These are phyloP conservation scores for Ellobium chinense DNA, from an alignment of 2,888 invertebrate genomes.

Conservation along the genomic window DNA sequence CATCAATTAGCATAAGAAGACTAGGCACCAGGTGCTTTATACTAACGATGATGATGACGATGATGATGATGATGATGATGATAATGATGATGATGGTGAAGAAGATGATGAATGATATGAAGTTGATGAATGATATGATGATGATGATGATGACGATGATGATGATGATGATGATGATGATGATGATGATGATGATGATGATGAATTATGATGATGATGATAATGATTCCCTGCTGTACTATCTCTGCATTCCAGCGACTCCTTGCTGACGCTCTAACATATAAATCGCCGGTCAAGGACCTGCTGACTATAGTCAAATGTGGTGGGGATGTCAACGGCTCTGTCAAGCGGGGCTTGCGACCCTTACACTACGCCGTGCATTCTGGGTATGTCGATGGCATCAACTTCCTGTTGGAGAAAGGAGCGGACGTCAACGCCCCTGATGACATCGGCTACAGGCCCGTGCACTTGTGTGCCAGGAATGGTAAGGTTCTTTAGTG, in stretches of 20 bases:
- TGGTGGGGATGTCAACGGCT: slow-evolving; percentile 86
- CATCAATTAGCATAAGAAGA: background rate
- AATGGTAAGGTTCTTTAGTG: slow-evolving; percentile 87
- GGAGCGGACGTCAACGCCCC: slow-evolving; percentile 81
- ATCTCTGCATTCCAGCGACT: slow-evolving; percentile 85
- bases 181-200: no score
- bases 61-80: slow-evolving; percentile 19
- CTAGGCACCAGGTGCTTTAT: background rate
- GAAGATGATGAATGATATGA: slow-evolving; percentile 1
- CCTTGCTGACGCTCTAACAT: slow-evolving; percentile 93
- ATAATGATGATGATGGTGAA: slow-evolving; percentile 12
- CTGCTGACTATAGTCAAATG: slow-evolving; percentile 90
- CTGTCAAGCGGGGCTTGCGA: slow-evolving; percentile 91
- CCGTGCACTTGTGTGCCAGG: slow-evolving; percentile 93
- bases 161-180: slow-evolving; percentile 17
- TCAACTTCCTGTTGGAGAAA: slow-evolving; percentile 88
- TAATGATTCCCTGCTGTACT: background rate
- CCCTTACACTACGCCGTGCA: slow-evolving; percentile 96
- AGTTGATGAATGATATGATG: no score
- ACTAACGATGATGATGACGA: slow-evolving; percentile 8
- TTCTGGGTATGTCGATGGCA: slow-evolving; percentile 88
- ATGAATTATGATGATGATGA: no score
- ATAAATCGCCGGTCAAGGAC: slow-evolving; percentile 92
- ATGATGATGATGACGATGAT: slow-evolving; percentile 16
- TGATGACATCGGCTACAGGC: slow-evolving; percentile 94